A percentile compares a stretch with the other conserved stretches of the same genome.
Evolutionary conservation across 2,888 invertebrate genomes (phyloP).

Genomic region (Noctua comes): DNA sequence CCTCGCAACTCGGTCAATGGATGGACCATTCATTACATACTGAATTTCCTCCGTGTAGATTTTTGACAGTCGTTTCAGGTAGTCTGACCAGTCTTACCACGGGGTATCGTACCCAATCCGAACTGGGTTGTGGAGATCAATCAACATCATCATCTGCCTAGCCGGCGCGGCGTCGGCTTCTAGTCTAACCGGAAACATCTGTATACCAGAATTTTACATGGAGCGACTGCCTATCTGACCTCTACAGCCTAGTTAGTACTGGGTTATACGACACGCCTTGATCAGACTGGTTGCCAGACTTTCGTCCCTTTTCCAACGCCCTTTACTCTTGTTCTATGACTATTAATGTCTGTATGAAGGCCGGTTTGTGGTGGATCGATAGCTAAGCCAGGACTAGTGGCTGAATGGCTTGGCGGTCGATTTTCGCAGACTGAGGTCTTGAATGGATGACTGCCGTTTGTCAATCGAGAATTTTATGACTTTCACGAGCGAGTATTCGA

Average conservation of each 20-base stretch:
- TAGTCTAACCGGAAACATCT: background rate
- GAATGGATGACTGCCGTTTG: constrained; percentile 1
- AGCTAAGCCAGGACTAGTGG: constrained; percentile 15
- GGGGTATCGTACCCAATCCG: background rate
- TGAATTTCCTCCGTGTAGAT: background rate
- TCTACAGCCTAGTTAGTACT: background rate
- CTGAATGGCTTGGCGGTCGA: background rate
- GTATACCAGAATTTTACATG: background rate
- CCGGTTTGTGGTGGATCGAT: constrained; percentile 37
- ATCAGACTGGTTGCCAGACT: too few species aligned
- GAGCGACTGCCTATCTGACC: background rate
- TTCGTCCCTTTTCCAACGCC: constrained; percentile 11
- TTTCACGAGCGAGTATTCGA: background rate
- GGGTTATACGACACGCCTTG: too few species aligned
- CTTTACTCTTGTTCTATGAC: constrained; percentile 42
- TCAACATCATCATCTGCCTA: too few species aligned
- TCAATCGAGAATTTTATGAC: background rate
- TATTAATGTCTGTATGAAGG: constrained; percentile 47
- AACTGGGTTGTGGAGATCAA: background rate
- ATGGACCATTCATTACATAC: background rate
- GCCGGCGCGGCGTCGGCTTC: background rate
- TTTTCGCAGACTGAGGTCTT: background rate
- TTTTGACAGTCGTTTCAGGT: background rate
- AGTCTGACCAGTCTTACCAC: background rate
- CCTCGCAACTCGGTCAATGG: too few species aligned